These are phyloP conservation scores for Lottia scabra DNA, from an alignment of 2,888 invertebrate genomes.

Conservation along the genomic window DNA sequence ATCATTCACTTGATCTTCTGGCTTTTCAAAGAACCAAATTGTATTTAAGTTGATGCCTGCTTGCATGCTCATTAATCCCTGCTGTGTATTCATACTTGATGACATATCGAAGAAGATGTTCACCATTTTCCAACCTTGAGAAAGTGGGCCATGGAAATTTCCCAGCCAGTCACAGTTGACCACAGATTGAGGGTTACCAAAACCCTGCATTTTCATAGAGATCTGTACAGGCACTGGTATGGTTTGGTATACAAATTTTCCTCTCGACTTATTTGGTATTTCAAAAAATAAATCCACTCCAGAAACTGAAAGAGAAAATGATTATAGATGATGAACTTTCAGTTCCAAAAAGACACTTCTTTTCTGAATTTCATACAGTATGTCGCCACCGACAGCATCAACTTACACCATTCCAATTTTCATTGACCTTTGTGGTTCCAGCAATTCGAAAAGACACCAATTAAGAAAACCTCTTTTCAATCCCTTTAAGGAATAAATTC, in stretches of 20 bases:
- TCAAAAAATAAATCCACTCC: slow-evolving; percentile 64
- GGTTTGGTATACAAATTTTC: slow-evolving; percentile 51
- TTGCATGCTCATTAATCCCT: background rate
- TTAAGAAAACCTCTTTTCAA: too few species aligned
- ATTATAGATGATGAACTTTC: too few species aligned
- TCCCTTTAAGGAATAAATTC: background rate
- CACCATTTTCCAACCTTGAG: slow-evolving; percentile 60
- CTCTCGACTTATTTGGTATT: slow-evolving; percentile 43
- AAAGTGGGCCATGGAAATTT: slow-evolving; percentile 47
- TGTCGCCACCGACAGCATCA: too few species aligned
- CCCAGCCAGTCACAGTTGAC: slow-evolving; percentile 56
- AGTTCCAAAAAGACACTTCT: too few species aligned
- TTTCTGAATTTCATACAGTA: too few species aligned
- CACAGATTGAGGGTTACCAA: slow-evolving; percentile 26
- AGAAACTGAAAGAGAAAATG: slow-evolving; percentile 43
- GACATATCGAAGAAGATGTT: slow-evolving; percentile 58
- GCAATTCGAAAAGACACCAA: too few species aligned
- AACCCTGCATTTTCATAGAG: slow-evolving; percentile 8
- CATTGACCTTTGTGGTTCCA: too few species aligned
- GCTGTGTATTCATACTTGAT: background rate
- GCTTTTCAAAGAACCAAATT: slow-evolving; percentile 65
- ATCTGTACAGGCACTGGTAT: slow-evolving; percentile 36
- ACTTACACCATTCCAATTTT: too few species aligned
- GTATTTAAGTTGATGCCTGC: slow-evolving; percentile 38
- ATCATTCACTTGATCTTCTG: slow-evolving; percentile 46